Conservation (phyloP, 1,140 invertebrate species). For the Anastrepha obliqua region DNA sequence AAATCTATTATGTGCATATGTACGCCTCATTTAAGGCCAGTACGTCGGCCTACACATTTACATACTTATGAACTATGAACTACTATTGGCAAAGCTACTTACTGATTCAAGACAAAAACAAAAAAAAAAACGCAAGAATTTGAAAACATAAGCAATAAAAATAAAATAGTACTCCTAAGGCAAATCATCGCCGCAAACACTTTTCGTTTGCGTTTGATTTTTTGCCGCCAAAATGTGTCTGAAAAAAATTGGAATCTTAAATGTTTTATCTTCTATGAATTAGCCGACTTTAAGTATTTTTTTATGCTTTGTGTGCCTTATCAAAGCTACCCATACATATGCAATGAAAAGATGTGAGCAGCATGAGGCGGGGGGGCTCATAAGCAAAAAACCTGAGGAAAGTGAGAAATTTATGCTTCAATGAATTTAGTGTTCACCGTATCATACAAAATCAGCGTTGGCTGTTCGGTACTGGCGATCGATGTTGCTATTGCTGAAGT, state of each 20-base stretch:
- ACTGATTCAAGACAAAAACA: background rate
- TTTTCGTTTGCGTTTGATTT: background rate
- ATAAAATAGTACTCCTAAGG: background rate
- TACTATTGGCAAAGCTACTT: conserved; percentile 43
- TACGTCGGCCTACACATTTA: background rate
- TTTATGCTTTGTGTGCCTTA: background rate
- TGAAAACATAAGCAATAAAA: background rate
- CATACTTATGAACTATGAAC: background rate
- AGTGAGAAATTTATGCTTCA: background rate
- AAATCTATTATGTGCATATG: background rate
- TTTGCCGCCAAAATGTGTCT: background rate
- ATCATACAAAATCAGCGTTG: background rate
- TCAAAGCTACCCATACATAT: background rate
- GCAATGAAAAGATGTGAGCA: background rate
- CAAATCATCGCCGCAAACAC: background rate
- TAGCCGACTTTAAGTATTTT: background rate
- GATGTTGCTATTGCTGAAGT: background rate
- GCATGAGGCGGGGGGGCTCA: background rate
- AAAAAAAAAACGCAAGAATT: background rate
- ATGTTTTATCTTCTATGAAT: background rate
- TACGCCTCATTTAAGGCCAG: background rate
- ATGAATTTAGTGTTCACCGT: background rate
- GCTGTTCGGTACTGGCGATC: background rate
- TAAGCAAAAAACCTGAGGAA: background rate
- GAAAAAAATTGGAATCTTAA: conserved; percentile 18